These are phyloP conservation scores for Cylloceria caligata DNA, from an alignment of 2,888 invertebrate species.

Conservation along the genomic window DNA sequence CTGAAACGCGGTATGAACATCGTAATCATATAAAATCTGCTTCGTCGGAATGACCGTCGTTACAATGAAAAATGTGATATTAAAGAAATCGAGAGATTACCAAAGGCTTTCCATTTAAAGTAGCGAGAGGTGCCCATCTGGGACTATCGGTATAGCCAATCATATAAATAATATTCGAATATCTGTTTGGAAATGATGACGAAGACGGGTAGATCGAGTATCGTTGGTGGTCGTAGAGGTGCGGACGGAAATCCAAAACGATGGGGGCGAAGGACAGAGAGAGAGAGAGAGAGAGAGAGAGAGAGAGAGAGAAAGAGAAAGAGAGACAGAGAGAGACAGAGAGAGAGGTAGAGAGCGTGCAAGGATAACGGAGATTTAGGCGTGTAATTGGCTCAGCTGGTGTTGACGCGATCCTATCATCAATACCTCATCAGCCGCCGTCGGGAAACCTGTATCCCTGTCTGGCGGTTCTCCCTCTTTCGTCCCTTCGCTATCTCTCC, in stretches of 20 bases:
- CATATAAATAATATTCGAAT: conserved; percentile 22
- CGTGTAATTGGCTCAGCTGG: conserved; percentile 89
- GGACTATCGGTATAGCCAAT: neutral
- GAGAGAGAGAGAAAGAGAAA: conserved; percentile 65
- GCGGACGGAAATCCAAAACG: conserved; percentile 36
- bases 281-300: conserved; percentile 55
- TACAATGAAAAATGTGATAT: too few species aligned
- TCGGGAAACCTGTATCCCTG: conserved; percentile 83
- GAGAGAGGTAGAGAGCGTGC: conserved; percentile 67
- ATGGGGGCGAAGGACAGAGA: conserved; percentile 66
- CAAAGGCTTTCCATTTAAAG: neutral
- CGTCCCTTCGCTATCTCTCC: conserved; percentile 50
- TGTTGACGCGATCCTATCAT: conserved; percentile 87
- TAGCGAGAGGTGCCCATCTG: neutral
- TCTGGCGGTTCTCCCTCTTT: conserved; percentile 57
- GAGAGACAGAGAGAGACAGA: conserved; percentile 65
- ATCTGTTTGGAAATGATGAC: neutral
- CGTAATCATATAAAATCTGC: too few species aligned
- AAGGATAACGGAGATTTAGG: conserved; percentile 82
- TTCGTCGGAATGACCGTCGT: too few species aligned
- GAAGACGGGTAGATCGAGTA: conserved; percentile 8
- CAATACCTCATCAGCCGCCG: conserved; percentile 87
- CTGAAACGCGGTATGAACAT: too few species aligned
- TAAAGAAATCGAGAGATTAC: neutral
- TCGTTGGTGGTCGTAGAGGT: conserved; percentile 38